Evolutionary conservation across 2,888 invertebrate genomes (phyloP).

Genomic region (Chromoteleia sp.): DNA sequence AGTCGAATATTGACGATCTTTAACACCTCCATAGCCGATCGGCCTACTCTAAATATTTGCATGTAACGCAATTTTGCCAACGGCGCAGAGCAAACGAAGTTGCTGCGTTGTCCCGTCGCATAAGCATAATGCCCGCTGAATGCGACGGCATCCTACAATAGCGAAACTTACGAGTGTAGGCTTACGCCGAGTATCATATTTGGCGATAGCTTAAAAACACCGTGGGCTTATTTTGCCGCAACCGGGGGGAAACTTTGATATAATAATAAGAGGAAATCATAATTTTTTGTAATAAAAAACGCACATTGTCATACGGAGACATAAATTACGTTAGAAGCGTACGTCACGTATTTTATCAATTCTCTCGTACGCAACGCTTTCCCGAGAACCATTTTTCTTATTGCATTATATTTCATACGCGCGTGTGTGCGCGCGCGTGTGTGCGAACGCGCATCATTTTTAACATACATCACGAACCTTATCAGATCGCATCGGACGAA

Average conservation of each 20-base stretch:
- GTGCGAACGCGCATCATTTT: conserved; percentile 15
- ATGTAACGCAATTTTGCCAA: conserved; percentile 75
- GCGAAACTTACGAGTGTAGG: conserved; percentile 77
- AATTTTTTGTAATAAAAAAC: conserved; percentile 26
- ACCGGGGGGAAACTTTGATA: conserved; percentile 46
- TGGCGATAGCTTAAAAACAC: conserved; percentile 77
- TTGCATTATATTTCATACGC: neutral
- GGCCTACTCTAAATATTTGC: conserved; percentile 79
- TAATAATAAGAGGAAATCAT: conserved; percentile 41
- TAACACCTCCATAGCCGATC: conserved; percentile 80
- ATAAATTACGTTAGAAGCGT: conserved; percentile 9
- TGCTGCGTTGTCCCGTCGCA: conserved; percentile 56
- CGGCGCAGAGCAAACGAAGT: conserved; percentile 71
- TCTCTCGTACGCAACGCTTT: conserved; percentile 7
- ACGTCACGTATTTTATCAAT: neutral
- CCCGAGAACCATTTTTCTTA: conserved; percentile 8
- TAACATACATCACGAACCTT: conserved; percentile 23
- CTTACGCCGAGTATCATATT: conserved; percentile 78
- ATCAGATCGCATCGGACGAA: conserved; percentile 14
- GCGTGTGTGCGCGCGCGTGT: neutral
- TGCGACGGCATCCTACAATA: conserved; percentile 72
- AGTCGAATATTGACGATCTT: conserved; percentile 81
- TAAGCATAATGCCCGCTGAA: conserved; percentile 53
- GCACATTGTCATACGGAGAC: conserved; percentile 14
- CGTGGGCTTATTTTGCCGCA: conserved; percentile 57